Evolutionary conservation across 2,797 vertebrate species (phyloP), one percentile per base, ranked within the genome.

Genomic region (Cirrhinus mrigala): DNA sequence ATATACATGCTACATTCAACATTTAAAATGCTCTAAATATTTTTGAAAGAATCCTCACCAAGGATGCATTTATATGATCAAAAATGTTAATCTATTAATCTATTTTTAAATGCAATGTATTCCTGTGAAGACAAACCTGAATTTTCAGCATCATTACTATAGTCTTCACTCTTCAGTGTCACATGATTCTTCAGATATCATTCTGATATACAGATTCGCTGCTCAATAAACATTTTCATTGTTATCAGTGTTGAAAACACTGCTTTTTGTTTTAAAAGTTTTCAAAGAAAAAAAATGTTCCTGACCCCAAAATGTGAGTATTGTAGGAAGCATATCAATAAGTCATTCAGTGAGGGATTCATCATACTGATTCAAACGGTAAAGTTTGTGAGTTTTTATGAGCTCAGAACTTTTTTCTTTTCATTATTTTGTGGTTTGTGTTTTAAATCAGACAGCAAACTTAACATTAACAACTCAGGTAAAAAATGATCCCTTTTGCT

Each of bases 391-490:
- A 33, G 50, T 14, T 62, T 62, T 37, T 76, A 20, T 52, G 74
- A 73, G n/a, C 44, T 56, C 29, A 10, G 56, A 40, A 58, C 50
- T 29, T 54, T n/a, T 64, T 54, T 62, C 15, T 60, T 62, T 16
- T 44, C 27, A 22, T 48, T 22, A 64, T 66, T 79, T 66, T 62
- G 27, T 77, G 11, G 20, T 20, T 56, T 33, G 40, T 44, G 58
- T 44, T 62, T 20, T 60, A 58, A 60, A 60, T 60, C 56, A 78
- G 75, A 77, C 33, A 44, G 37, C 37, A 62, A 78, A 24, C 75
- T 50, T 64, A 56, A n/a, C 29, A 62, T 48, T 22, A 62, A 33
- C 44, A 79, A 22, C 60, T 50, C 18, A 66, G 78, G 77, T 79
- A 50, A 66, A 66, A 44, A 18, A 60, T 60, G 16, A 50, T 79